Evolutionary conservation across 2,888 invertebrate genomes (phyloP).

Genomic region (Pyrrhosoma nymphula): DNA sequence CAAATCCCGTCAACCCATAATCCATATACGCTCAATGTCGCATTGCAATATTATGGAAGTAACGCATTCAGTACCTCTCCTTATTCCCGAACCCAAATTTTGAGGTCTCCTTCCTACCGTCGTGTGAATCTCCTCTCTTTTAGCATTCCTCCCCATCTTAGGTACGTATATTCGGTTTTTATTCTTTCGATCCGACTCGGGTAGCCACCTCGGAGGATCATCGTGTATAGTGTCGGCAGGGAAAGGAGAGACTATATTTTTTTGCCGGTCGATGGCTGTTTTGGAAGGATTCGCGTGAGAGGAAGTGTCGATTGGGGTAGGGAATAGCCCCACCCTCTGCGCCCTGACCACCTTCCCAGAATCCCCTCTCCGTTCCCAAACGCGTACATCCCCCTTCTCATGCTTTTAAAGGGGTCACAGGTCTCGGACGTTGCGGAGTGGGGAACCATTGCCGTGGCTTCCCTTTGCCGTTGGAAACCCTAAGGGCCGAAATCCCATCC

Average conservation of each 20-base stretch:
- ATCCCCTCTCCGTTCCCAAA: not conserved
- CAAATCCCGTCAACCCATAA: no score
- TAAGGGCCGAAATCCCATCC: not conserved
- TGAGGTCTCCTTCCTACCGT: no score
- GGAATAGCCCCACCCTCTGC: no score
- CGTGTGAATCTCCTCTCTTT: not conserved
- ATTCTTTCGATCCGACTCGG: not conserved
- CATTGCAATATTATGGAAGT: no score
- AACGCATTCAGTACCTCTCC: no score
- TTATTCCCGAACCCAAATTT: no score
- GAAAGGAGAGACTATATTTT: not conserved
- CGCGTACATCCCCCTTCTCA: not conserved
- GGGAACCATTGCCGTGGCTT: not conserved
- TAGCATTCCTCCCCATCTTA: not conserved
- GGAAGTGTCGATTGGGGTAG: not conserved
- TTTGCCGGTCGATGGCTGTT: not conserved
- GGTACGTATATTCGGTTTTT: not conserved
- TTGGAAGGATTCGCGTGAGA: not conserved
- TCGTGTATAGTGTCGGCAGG: not conserved
- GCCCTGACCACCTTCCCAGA: no score
- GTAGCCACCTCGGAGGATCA: not conserved
- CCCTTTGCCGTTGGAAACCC: not conserved
- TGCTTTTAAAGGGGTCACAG: constrained; percentile 13
- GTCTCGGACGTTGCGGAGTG: not conserved
- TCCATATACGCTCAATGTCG: no score